A percentile compares a stretch with the other conserved stretches of the same genome.
Conservation (phyloP, 1,140 invertebrate species). For the Ptiloglossa arizonensis region DNA sequence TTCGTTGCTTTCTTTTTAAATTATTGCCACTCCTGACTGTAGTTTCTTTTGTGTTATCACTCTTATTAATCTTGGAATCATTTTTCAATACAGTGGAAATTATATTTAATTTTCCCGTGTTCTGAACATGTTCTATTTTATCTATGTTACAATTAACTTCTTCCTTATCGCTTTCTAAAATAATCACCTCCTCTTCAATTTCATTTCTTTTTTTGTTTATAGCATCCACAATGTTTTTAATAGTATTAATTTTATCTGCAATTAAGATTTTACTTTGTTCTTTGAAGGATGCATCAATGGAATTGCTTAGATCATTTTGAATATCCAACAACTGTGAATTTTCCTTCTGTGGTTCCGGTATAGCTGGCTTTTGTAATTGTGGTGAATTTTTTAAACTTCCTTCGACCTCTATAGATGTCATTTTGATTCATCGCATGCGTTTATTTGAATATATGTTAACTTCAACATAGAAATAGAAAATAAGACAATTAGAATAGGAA, state of each 20-base stretch:
- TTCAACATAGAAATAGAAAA: conserved; percentile 1
- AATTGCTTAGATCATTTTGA: neutral
- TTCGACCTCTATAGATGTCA: neutral
- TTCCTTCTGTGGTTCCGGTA: conserved; percentile 6
- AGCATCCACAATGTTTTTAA: neutral
- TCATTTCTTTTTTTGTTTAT: conserved; percentile 36
- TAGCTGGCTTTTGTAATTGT: neutral
- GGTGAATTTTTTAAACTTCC: neutral
- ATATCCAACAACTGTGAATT: neutral
- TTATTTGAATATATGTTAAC: neutral
- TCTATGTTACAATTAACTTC: conserved; percentile 17
- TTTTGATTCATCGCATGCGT: conserved; percentile 25
- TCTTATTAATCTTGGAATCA: conserved; percentile 31
- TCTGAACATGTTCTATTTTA: conserved; percentile 31
- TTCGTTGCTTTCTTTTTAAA: conserved; percentile 64
- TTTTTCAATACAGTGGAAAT: neutral
- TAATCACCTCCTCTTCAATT: conserved; percentile 30
- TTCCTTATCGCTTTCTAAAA: conserved; percentile 3
- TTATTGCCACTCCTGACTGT: conserved; percentile 24
- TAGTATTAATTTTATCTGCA: neutral
- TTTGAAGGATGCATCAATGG: neutral
- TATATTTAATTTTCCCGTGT: neutral
- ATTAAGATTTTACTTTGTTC: neutral
- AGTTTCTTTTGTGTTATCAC: conserved; percentile 17
- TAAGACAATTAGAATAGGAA: neutral